Base-by-base conservation (phyloP, 1,140 invertebrate genomes). In the Drosophila biarmipes region DNA sequence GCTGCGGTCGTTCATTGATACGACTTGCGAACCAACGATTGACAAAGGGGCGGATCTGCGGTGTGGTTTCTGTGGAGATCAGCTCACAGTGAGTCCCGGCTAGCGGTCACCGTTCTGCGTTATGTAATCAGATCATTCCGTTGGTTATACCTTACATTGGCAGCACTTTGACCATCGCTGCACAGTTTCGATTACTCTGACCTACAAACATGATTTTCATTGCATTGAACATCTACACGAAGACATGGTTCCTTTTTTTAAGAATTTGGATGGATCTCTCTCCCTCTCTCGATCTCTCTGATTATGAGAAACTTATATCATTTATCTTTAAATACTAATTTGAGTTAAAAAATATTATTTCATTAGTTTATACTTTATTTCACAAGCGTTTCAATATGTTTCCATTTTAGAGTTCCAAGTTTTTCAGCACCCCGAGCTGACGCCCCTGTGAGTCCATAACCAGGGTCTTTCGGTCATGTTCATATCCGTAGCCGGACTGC, bases 1-100 rank as follows among this genome's bases (percentile, higher is more conserved):
- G 81, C 74, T 87, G 74, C 46, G 57, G 57, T 66, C 12, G 52
- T 35, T 56, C 51, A 78, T 71, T 80, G 73, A 80, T 85, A 78
- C 49, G 45, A 46, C 54, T 69, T 17, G 45, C 46, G 48, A 17
- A 51, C 17, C 17, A 59, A 11, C 31, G 43, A 35, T 45, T 37
- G 14, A 17, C 15, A 61, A 77, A 64, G 82, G 81, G 81, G 82
- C 81, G 81, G 78, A 68, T 74, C 46, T 71, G 27, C 46, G 24
- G 24, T 15, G 24, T 3, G 14, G 7, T 15, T 48, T 15, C 17
- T 42, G 38, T 31, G 46, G 15, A 35, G n/a, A 63, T 71, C 58
- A 40, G 52, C 19, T 78, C 43, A 62, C 71, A 79, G 62, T 64
- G 51, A 37, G 15, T n/a, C 24, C 21, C 14, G 48, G 52, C 10